phyloP scores from a whole-genome alignment of 1,140 invertebrate genomes.

The Daktulosphaira vitifoliae region DNA sequence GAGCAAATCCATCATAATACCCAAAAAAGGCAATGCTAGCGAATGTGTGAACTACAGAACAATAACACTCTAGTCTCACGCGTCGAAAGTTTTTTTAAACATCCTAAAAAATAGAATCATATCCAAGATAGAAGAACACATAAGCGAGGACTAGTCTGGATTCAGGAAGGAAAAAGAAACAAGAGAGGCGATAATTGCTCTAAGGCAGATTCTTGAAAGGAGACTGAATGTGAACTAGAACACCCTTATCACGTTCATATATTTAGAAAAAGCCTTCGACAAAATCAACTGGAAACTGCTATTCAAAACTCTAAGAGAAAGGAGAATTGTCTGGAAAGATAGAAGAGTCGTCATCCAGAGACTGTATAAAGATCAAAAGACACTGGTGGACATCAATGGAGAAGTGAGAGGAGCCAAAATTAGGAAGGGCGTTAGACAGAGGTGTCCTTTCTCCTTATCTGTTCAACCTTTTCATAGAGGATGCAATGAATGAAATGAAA shows the following conservation, averaged over 20 bases:
- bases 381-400: not conserved
- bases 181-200: slow-evolving; percentile 24
- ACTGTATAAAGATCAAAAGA: not conserved
- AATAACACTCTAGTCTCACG: slow-evolving; percentile 5
- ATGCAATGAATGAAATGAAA: slow-evolving; percentile 27
- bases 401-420: slow-evolving; percentile 23
- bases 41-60: slow-evolving; percentile 29
- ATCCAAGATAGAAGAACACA: not conserved
- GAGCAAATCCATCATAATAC: slow-evolving; percentile 24
- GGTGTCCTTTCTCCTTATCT: slow-evolving; percentile 20
- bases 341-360: not conserved
- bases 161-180: slow-evolving; percentile 19
- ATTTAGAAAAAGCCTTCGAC: slow-evolving; percentile 27
- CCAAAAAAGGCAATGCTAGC: slow-evolving; percentile 32
- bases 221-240: slow-evolving; percentile 18
- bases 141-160: slow-evolving; percentile 25
- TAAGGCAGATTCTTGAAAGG: slow-evolving; percentile 20
- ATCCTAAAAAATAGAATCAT: slow-evolving; percentile 29
- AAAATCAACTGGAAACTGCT: slow-evolving; percentile 32
- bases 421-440: slow-evolving; percentile 18
- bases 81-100: slow-evolving; percentile 22
- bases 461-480: slow-evolving; percentile 35
- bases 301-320: slow-evolving; percentile 26
- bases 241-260: slow-evolving; percentile 27
- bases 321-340: slow-evolving; percentile 27